phyloP scores from a whole-genome alignment of 2,797 vertebrate species.

The Tarsius wallacei region DNA sequence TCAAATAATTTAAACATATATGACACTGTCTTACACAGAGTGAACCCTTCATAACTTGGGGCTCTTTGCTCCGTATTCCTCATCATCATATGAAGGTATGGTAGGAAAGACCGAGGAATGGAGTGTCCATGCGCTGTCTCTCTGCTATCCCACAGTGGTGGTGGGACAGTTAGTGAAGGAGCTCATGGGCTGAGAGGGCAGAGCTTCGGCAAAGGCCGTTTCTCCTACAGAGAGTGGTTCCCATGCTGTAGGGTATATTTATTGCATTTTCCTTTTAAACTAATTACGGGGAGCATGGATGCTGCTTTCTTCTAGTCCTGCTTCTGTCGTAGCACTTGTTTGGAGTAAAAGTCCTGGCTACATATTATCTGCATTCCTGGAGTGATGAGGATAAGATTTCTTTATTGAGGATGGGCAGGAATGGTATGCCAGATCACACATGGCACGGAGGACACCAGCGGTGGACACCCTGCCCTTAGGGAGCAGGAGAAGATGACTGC shows the following conservation, averaged over 20 bases:
- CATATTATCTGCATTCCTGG: neutral
- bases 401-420: too few relatives aligned
- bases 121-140: rapidly evolving
- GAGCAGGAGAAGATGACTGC: neutral
- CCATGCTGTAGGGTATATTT: rapidly evolving
- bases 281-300: neutral
- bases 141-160: rapidly evolving
- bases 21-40: neutral
- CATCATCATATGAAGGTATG: too few relatives aligned
- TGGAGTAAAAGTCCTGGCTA: too few relatives aligned
- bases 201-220: neutral
- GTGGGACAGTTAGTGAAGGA: neutral
- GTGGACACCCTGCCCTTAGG: rapidly evolving
- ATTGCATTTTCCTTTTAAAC: neutral
- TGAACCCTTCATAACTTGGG: neutral
- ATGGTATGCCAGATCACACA: rapidly evolving
- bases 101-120: neutral
- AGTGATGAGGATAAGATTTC: neutral
- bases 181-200: neutral
- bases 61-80: neutral
- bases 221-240: neutral
- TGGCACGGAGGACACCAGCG: neutral
- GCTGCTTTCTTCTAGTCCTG: neutral
- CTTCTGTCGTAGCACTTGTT: neutral
- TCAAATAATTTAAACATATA: too few relatives aligned